Conservation (phyloP, 2,797 vertebrate species). For the Poliocrania exsul region DNA sequence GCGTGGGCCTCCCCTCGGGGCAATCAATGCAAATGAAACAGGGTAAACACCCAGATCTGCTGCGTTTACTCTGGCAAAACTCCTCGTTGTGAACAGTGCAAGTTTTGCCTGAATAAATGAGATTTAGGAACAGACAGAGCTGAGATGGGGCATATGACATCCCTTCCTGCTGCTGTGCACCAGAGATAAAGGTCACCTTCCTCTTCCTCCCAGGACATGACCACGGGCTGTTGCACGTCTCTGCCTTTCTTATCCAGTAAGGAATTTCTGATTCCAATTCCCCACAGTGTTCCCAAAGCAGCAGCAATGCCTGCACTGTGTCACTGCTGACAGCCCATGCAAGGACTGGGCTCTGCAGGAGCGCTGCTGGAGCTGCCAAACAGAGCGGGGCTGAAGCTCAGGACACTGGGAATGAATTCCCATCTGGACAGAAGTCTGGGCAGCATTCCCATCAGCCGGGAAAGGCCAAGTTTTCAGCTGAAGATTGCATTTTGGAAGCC, state of each 20-base stretch:
- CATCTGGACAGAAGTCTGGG: background rate
- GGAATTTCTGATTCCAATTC: background rate
- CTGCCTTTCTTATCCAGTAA: background rate
- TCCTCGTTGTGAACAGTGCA: rapidly evolving
- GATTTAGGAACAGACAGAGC: background rate
- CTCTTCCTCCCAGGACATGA: background rate
- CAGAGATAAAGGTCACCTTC: background rate
- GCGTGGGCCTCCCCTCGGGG: background rate
- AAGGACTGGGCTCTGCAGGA: background rate
- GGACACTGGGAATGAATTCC: background rate
- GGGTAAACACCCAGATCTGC: background rate
- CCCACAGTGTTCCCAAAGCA: background rate
- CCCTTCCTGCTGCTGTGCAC: background rate
- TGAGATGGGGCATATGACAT: background rate
- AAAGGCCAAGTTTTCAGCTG: background rate
- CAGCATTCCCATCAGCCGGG: background rate
- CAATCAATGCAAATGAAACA: background rate
- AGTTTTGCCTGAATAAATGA: background rate
- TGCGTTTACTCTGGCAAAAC: conserved; percentile 12
- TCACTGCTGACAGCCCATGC: background rate
- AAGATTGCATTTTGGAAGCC: background rate
- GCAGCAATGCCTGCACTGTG: background rate
- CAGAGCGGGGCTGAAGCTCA: background rate
- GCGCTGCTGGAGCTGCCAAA: background rate
- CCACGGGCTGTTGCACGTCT: rapidly evolving